Conservation (phyloP, 2,113 vertebrate genomes). For the Petromus typicus region DNA sequence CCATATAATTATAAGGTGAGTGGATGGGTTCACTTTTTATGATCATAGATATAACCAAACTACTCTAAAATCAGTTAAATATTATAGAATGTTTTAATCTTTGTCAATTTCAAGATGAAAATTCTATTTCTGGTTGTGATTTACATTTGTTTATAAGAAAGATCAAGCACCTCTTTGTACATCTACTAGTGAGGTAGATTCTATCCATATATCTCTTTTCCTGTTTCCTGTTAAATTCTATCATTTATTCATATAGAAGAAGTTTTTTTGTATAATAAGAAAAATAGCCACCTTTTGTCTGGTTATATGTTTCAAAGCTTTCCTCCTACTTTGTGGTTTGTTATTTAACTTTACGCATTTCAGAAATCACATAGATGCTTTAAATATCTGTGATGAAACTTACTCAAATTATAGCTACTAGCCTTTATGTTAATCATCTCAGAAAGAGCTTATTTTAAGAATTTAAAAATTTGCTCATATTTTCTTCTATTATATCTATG, state of each 20-base stretch:
- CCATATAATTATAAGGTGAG: background rate
- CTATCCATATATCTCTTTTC: background rate
- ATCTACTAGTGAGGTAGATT: background rate
- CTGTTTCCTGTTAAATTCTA: background rate
- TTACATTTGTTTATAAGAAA: background rate
- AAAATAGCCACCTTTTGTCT: background rate
- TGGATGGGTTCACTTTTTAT: background rate
- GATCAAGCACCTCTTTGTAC: background rate
- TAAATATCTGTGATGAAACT: constrained; percentile 21
- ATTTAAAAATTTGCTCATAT: background rate
- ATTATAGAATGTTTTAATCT: constrained; percentile 9
- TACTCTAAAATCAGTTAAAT: background rate
- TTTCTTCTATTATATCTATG: background rate
- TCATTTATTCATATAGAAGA: background rate
- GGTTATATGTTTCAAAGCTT: background rate
- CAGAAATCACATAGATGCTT: background rate
- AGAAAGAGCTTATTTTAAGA: background rate
- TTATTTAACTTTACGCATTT: constrained; percentile 26
- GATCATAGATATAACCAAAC: constrained; percentile 22
- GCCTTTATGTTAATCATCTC: background rate
- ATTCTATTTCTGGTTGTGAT: background rate
- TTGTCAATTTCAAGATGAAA: constrained; percentile 11
- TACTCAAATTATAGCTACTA: background rate
- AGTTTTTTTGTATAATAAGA: background rate
- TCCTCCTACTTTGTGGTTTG: background rate